A percentile compares a stretch with the other conserved stretches of the same genome.
These are phyloP conservation scores for Ctena decussata DNA, from an alignment of 2,888 invertebrate genomes.

Conservation along the genomic window DNA sequence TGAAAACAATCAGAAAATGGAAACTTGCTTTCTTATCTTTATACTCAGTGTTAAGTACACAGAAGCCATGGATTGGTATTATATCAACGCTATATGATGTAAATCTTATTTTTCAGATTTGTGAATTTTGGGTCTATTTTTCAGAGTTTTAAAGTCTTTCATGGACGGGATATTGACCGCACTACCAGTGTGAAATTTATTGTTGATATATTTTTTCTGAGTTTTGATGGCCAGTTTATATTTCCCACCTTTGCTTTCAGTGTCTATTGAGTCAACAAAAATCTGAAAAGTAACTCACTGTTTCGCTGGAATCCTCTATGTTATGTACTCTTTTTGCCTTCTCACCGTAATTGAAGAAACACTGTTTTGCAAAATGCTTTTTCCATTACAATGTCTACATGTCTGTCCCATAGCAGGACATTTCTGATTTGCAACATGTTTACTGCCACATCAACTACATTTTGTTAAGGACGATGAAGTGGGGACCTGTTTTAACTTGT, in stretches of 20 bases:
- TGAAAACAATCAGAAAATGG: slow-evolving; percentile 7
- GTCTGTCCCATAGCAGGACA: slow-evolving; percentile 21
- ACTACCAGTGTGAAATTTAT: slow-evolving; percentile 35
- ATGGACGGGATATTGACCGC: slow-evolving; percentile 23
- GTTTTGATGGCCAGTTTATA: slow-evolving; percentile 13
- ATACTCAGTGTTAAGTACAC: background rate
- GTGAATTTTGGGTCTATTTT: slow-evolving; percentile 19
- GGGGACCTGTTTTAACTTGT: too few species aligned
- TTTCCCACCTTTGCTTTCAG: background rate
- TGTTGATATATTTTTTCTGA: slow-evolving; percentile 4
- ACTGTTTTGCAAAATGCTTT: slow-evolving; percentile 3
- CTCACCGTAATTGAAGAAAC: background rate
- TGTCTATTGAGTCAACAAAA: slow-evolving; percentile 25
- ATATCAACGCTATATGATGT: slow-evolving; percentile 30
- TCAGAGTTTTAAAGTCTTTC: slow-evolving; percentile 8
- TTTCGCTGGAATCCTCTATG: background rate
- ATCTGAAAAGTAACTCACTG: background rate
- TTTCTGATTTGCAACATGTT: background rate
- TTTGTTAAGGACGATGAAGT: too few species aligned
- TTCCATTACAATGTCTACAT: slow-evolving; percentile 14
- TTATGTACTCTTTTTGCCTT: background rate
- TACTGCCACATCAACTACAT: too few species aligned
- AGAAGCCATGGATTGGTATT: slow-evolving; percentile 22
- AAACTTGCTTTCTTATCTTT: background rate
- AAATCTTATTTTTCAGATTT: slow-evolving; percentile 19